Base-by-base conservation (phyloP, 1,140 invertebrate species). In the Diuraphis noxia region DNA sequence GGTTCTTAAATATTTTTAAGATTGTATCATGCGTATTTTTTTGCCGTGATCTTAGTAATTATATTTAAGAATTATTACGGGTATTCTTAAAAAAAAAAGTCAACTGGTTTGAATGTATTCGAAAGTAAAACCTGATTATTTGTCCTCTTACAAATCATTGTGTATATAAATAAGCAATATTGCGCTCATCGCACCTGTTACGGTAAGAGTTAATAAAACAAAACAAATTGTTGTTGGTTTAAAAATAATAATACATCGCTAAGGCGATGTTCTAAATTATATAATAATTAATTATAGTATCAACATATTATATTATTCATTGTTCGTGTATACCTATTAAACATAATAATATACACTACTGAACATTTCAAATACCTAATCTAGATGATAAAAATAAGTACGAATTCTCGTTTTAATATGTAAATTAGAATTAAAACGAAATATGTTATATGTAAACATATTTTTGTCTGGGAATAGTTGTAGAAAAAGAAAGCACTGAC, bases 41-140 rank as follows among this genome's bases (percentile, higher is more conserved):
- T 52, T 52, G 25, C 56, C 1, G 30, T 86, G 38, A 86, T 85
- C n/a, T 43, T 49, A 86, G 3, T 49, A 86, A 85, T 85, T 85
- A 43, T 85, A 34, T 34, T 82, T 82, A 85, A 17, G 3, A 49
- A 52, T 49, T 86, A 52, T 49, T 86, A 86, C 43, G 1, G 3
- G 10, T 88, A 63, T 63, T 88, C 23, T n/a, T 63, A 9, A 88
- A 63, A 56, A 49, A 85, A 49, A 88, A 79, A 90, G 36, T 90
- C 34, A 46, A 77, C 88, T 46, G 63, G 88, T 90, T 90, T 77
- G 21, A 36, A 13, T 43, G 40, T 90, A 79, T 90, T 90, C 88
- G 88, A 90, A 90, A 90, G 88, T 79, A 90, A 79, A 90, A 79
- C 88, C 88, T 79, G 88, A 79, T 90, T 89, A 77, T 7, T 38